phyloP scores from a whole-genome alignment of 2,113 vertebrate genomes.

The Coryphaenoides rupestris region DNA sequence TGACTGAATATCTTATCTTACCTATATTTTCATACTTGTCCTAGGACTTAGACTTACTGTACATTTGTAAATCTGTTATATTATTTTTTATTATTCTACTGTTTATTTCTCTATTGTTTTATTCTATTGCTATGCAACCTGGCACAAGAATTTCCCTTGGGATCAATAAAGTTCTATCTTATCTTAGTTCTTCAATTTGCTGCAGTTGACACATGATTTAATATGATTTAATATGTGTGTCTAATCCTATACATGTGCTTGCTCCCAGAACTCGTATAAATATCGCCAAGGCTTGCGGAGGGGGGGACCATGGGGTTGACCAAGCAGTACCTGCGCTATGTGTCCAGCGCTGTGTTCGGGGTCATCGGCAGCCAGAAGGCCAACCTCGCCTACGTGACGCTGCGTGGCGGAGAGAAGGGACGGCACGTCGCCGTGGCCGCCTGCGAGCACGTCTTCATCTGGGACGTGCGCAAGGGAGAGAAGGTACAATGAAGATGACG shows the following conservation, averaged over 20 bases:
- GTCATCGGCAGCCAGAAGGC: slow-evolving; percentile 86
- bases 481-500: slow-evolving; percentile 77
- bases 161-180: no score
- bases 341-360: slow-evolving; percentile 82
- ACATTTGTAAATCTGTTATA: no score
- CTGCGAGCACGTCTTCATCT: slow-evolving; percentile 94
- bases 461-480: slow-evolving; percentile 91
- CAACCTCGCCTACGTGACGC: slow-evolving; percentile 79
- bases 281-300: slow-evolving; percentile 8
- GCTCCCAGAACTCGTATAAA: slow-evolving; percentile 14
- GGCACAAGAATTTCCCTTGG: no score
- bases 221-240: no score
- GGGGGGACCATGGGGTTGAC: slow-evolving; percentile 91
- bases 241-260: neutral
- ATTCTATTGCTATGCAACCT: no score
- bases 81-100: no score
- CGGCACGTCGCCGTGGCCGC: slow-evolving; percentile 88
- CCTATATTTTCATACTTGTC: no score
- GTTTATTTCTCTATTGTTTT: no score
- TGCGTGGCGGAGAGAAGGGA: slow-evolving; percentile 83
- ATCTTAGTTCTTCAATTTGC: no score
- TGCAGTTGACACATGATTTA: no score
- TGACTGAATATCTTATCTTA: no score
- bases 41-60: no score
- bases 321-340: slow-evolving; percentile 92